These are phyloP conservation scores for Triplophysa siluroides DNA, from an alignment of 2,113 vertebrate genomes.

Conservation along the genomic window DNA sequence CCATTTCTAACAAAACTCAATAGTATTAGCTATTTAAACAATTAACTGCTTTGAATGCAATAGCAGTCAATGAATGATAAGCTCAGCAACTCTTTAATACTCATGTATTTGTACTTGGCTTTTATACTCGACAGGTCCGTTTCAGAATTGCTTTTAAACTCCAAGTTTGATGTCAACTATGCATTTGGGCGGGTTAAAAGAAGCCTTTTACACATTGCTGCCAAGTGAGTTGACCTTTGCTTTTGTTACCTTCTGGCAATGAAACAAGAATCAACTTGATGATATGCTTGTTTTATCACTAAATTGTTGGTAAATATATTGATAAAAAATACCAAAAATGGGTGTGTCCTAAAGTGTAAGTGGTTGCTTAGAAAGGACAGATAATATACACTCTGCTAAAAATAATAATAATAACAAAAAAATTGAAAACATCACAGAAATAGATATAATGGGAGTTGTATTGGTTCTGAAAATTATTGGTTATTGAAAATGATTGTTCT, in stretches of 20 bases:
- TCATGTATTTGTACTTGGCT: not conserved
- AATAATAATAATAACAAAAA: too few species aligned
- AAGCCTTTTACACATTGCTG: constrained; percentile 97
- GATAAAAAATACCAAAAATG: too few species aligned
- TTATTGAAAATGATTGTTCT: too few species aligned
- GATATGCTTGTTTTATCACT: not conserved
- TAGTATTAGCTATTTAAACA: not conserved
- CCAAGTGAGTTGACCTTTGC: constrained; percentile 83
- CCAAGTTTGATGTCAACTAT: constrained; percentile 99
- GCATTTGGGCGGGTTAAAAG: constrained; percentile 98
- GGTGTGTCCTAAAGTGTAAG: too few species aligned
- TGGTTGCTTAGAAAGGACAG: too few species aligned
- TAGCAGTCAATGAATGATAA: not conserved
- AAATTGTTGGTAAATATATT: not conserved
- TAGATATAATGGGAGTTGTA: too few species aligned
- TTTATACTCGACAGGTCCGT: constrained; percentile 77
- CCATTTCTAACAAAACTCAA: not conserved
- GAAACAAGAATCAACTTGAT: not conserved
- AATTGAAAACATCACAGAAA: too few species aligned
- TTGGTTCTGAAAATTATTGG: too few species aligned
- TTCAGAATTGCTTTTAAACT: constrained; percentile 94
- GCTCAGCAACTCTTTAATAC: not conserved
- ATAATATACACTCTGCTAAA: too few species aligned
- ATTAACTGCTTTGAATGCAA: not conserved
- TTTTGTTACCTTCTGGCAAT: not conserved